phyloP scores from a whole-genome alignment of 2,888 invertebrate genomes.

The Frankliniella fusca region DNA sequence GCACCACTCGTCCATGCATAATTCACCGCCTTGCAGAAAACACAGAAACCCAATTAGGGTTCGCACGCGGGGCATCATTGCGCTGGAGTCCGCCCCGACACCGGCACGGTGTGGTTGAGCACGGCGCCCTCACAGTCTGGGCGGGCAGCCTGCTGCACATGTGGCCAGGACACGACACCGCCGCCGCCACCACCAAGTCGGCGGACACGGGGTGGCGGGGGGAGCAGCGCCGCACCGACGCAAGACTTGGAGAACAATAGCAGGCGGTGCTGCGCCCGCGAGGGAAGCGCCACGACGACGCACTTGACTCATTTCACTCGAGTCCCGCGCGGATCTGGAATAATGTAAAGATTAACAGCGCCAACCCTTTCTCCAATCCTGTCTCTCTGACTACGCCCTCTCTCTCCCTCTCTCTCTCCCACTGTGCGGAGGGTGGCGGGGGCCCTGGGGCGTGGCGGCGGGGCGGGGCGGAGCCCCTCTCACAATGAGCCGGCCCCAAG shows the following conservation, averaged over 20 bases:
- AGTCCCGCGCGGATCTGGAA: neutral
- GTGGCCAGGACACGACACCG: neutral
- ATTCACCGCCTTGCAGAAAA: conserved; percentile 13
- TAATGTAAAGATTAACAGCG: conserved; percentile 5
- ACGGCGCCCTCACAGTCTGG: no score
- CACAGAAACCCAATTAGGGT: conserved; percentile 11
- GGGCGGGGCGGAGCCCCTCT: no score
- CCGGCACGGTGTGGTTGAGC: neutral
- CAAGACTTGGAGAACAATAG: neutral
- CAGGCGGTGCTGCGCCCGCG: neutral
- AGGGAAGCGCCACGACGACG: neutral
- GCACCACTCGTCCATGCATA: neutral
- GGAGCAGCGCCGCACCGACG: no score
- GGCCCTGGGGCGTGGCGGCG: no score
- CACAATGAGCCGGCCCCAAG: neutral
- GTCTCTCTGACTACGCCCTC: neutral
- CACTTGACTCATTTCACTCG: conserved; percentile 4
- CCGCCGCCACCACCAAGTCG: neutral
- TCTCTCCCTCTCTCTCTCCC: neutral
- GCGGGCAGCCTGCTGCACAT: neutral
- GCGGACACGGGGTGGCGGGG: no score
- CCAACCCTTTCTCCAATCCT: conserved; percentile 11
- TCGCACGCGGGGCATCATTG: no score
- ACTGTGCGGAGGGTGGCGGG: neutral
- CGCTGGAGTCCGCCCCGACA: no score